These are phyloP conservation scores for Caloenas nicobarica DNA, from an alignment of 2,113 vertebrate species.

Conservation along the genomic window DNA sequence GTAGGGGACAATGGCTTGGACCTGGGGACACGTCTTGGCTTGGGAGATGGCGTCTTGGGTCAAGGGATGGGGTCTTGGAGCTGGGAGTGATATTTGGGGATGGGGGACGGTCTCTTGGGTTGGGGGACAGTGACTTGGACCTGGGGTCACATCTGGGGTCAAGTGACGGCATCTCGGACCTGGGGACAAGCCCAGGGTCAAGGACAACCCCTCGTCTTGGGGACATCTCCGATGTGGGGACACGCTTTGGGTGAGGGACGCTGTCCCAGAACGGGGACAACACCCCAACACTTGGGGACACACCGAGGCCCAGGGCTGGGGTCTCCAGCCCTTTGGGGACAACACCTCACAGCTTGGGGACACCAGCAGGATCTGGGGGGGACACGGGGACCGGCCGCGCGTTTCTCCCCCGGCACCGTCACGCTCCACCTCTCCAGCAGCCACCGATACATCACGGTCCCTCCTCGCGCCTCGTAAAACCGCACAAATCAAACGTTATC, in stretches of 20 bases:
- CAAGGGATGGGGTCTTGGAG: not conserved
- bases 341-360: not conserved
- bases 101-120: not conserved
- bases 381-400: rapidly evolving
- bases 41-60: not conserved
- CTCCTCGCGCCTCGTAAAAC: not conserved
- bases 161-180: not conserved
- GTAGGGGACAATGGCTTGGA: not conserved
- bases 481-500: slow-evolving; percentile 1
- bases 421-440: not conserved
- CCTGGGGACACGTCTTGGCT: not conserved
- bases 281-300: not conserved
- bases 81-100: not conserved
- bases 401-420: not conserved
- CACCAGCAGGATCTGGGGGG: not conserved
- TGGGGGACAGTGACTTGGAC: not conserved
- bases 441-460: not conserved
- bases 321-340: not conserved
- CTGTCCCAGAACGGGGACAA: not conserved
- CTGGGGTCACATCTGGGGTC: not conserved
- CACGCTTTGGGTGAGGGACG: not conserved
- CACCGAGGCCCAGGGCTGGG: not conserved
- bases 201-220: not conserved
- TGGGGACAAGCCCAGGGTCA: too few relatives aligned
- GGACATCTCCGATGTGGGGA: not conserved